Conservation (phyloP, 2,888 invertebrate genomes). For the Biston betularia region DNA sequence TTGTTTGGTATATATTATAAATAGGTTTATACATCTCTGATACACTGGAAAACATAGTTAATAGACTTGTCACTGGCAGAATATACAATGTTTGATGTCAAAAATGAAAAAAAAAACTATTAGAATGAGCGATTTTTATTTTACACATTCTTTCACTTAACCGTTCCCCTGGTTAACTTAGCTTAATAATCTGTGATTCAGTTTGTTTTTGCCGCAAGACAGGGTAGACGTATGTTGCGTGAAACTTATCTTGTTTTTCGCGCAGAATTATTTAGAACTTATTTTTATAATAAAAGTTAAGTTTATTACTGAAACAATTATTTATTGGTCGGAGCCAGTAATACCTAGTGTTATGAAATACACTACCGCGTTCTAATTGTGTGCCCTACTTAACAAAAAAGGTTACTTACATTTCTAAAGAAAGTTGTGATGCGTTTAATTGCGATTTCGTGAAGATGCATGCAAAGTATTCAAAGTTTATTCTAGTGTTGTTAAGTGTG, state of each 20-base stretch:
- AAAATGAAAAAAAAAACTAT: no score
- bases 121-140: no score
- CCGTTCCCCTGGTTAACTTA: no score
- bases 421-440: constrained; percentile 61
- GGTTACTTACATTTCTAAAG: constrained; percentile 61
- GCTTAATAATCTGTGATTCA: no score
- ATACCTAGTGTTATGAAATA: not conserved
- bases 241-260: not conserved
- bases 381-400: constrained; percentile 70
- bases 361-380: constrained; percentile 22
- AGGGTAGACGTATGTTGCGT: no score
- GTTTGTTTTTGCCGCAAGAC: no score
- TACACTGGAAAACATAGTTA: no score
- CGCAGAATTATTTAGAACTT: not conserved
- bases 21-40: no score
- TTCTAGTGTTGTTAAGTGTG: constrained; percentile 63
- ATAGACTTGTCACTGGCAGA: no score
- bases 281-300: constrained; percentile 23
- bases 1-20: no score
- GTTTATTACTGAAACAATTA: constrained; percentile 41
- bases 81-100: no score
- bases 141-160: no score
- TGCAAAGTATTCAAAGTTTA: constrained; percentile 54
- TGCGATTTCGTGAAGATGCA: constrained; percentile 68
- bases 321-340: not conserved